Evolutionary conservation across 2,797 vertebrate species (phyloP), one percentile per base, ranked within the genome.

Genomic region (Caiman crocodilus): DNA sequence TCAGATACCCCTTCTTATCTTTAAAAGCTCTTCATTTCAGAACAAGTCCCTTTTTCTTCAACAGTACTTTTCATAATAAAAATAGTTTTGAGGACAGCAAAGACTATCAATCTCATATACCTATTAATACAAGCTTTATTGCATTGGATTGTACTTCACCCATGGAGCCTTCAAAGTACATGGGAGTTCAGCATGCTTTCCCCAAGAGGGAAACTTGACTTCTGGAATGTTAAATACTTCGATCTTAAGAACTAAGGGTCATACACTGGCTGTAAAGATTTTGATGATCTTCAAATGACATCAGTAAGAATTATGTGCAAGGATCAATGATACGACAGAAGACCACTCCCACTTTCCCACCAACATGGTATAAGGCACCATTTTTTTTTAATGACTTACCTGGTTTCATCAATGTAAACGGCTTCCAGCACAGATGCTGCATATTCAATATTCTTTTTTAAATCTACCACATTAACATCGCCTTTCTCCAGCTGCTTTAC

Each of bases 371-470:
- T 42, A 42, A 42, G 7, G 42, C 42, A 42, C 42, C 8, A 9
- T 42, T 42, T 69, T 28, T 23, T 42, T 69, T 28, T 23, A n/a
- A 50, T 73, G 65, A 88, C 95, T 96, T 93, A 99, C 99, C 98
- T 98, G 87, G 99, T 99, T 98, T 99, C 99, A 25, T 99, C 99
- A 0, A 99, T 99, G 97, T 99, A 99, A 90, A 99, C 99, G 0
- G 99, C 98, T 93, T 99, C 99, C 98, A 99, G 90, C 92, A 99
- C 99, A 32, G 99, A 98, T 0, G 99, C 99, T 6, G 99, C 99
- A 96, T 99, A 98, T 97, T 99, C 99, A 91, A 99, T 98, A 94
- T 99, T 99, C 97, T 98, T 99, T 96, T 99, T 99, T 82, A 99
- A 98, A 89, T 99, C 99, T 74, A 98, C 97, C 11, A 99, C 94